Conservation (phyloP, 2,888 invertebrate genomes). For the Andricus curvator region DNA sequence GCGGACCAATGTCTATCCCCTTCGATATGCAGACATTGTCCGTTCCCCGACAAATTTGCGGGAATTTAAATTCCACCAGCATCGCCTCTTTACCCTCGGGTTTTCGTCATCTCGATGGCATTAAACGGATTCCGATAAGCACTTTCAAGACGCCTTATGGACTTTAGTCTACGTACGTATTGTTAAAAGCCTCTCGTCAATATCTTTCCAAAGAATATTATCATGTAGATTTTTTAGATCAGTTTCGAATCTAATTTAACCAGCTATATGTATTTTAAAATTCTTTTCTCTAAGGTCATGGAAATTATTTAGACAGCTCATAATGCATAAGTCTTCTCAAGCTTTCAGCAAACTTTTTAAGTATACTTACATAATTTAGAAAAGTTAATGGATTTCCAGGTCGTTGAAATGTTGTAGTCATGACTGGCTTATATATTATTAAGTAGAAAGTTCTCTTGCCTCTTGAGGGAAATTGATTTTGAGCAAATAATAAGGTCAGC, state of each 20-base stretch:
- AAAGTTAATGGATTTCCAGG: conserved; percentile 7
- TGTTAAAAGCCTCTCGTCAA: background rate
- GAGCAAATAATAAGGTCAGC: background rate
- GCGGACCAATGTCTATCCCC: conserved; percentile 65
- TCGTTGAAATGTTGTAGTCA: background rate
- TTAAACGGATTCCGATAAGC: conserved; percentile 60
- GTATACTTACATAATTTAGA: conserved; percentile 22
- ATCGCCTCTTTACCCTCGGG: conserved; percentile 58
- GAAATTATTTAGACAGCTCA: conserved; percentile 9
- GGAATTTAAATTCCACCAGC: conserved; percentile 69
- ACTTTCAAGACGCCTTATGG: conserved; percentile 36
- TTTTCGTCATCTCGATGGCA: conserved; percentile 59
- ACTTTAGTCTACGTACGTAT: conserved; percentile 5
- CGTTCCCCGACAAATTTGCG: conserved; percentile 61
- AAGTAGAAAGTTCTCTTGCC: background rate
- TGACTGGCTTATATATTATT: background rate
- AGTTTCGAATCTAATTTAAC: background rate
- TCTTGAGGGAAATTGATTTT: background rate
- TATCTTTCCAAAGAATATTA: background rate
- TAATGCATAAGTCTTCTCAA: conserved; percentile 5
- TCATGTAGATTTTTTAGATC: conserved; percentile 6
- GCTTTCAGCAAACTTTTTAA: conserved; percentile 11
- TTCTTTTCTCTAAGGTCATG: conserved; percentile 28
- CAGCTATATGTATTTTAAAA: background rate
- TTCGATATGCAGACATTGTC: conserved; percentile 68